Percentiles rank a stretch among this genome's conserved stretches.
Conservation (phyloP, 2,797 vertebrate species). For the Macroramphosus scolopax region DNA sequence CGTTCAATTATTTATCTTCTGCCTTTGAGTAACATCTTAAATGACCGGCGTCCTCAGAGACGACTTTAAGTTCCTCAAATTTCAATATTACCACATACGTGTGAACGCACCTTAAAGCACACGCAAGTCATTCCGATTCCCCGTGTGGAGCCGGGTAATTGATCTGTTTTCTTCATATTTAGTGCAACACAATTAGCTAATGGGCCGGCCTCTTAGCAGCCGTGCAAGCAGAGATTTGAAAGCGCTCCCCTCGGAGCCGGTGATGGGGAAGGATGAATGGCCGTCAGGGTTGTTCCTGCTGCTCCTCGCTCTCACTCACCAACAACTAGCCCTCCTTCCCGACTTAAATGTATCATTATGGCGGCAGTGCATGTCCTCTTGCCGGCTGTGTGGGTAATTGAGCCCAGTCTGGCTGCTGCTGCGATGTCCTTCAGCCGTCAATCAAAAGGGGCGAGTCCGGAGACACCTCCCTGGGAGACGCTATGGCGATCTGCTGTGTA, state of each 20-base stretch:
- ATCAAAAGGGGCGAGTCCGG: constrained; percentile 35
- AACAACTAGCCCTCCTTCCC: constrained; percentile 47
- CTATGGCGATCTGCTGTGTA: constrained; percentile 19
- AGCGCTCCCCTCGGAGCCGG: constrained; percentile 36
- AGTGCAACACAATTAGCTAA: constrained; percentile 56
- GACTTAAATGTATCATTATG: constrained; percentile 50
- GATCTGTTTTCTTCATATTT: constrained; percentile 57
- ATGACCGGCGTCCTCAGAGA: constrained; percentile 35
- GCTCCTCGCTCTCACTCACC: constrained; percentile 32
- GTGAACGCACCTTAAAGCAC: constrained; percentile 8
- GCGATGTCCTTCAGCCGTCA: constrained; percentile 42
- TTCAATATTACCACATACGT: constrained; percentile 1
- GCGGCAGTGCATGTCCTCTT: constrained; percentile 34
- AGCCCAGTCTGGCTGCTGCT: constrained; percentile 21
- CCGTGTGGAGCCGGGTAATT: constrained; percentile 30
- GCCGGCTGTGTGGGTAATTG: constrained; percentile 46
- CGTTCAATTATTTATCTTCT: constrained; percentile 58
- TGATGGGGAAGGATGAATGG: constrained; percentile 56
- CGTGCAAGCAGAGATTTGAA: constrained; percentile 28
- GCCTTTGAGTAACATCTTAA: constrained; percentile 39
- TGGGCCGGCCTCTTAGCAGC: constrained; percentile 29
- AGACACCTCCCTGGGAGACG: constrained; percentile 19
- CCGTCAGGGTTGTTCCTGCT: constrained; percentile 8
- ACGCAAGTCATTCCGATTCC: constrained; percentile 7
- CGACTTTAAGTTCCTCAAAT: constrained; percentile 9